Evolutionary conservation across 2,113 vertebrate genomes (phyloP), one percentile per base, ranked within the genome.

Genomic region (Cheirogaleus medius): DNA sequence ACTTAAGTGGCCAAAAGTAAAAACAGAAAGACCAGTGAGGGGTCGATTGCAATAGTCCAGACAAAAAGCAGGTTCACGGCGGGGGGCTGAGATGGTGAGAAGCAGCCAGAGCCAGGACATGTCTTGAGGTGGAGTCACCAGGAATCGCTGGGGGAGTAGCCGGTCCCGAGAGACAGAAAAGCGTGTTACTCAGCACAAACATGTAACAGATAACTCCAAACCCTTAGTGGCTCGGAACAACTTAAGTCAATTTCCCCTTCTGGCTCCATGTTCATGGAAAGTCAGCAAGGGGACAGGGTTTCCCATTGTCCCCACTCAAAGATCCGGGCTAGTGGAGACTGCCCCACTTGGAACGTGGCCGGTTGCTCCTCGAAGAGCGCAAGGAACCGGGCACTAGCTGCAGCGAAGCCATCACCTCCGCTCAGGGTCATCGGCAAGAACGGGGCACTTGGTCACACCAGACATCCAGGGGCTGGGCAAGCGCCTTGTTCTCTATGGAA

Each of bases 171-270:
- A 15, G n/a, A 34, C 6, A 18, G 17, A 56, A 34, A 32, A 13
- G 23, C 0, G 0, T 12, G 1, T 12, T 0, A n/a, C 4, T 69
- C 44, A 18, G 2, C 15, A 8, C 13, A 29, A 4, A 18, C 3
- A 15, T 3, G 39, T 3, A n/a, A 82, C 39, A 47, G 23, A 8
- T 1, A 27, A 17, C 27, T 25, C 32, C 17, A 1, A 25, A 9
- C 1, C 27, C 44, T 17, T 4, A 12, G 12, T 2, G 32, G 34
- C 44, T n/a, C 20, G 15, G 17, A 29, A 29, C 14, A 21, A 4
- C 37, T 12, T 21, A 32, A 42, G 34, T 8, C 73, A 6, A 2
- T 18, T 12, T 47, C 11, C 3, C 21, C 66, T 56, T 63, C 47
- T 27, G 42, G 52, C 27, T 56, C 17, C 25, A 11, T 0, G 0